Evolutionary conservation across 2,797 vertebrate species (phyloP).

Genomic region (Sciurus vulgaris): DNA sequence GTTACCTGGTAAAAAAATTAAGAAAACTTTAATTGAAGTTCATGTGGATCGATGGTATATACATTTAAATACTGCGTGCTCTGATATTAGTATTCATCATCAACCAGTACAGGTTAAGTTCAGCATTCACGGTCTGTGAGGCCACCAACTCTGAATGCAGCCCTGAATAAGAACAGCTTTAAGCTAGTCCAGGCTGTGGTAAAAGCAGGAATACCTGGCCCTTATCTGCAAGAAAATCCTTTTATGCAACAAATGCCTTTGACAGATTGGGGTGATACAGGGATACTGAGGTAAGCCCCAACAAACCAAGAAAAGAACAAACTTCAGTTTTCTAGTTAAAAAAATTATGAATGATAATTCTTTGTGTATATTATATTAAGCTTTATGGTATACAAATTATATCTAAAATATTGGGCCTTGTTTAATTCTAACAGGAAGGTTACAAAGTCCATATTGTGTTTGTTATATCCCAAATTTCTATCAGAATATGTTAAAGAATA

Average conservation of each 20-base stretch:
- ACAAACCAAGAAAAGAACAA: conserved; percentile 36
- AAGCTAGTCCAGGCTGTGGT: background rate
- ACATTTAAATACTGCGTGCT: conserved; percentile 28
- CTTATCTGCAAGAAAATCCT: background rate
- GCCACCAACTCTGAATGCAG: background rate
- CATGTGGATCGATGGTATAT: background rate
- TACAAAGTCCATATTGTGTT: background rate
- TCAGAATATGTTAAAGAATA: background rate
- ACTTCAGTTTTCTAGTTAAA: background rate
- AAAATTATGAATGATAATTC: background rate
- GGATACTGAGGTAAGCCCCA: background rate
- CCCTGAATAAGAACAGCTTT: background rate
- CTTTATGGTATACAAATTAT: background rate
- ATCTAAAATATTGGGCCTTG: background rate
- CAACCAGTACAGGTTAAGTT: background rate
- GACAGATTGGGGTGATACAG: background rate
- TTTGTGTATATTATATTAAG: background rate
- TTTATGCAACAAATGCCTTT: background rate
- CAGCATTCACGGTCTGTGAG: background rate
- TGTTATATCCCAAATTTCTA: conserved; percentile 25
- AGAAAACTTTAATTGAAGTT: conserved; percentile 25
- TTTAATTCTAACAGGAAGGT: background rate
- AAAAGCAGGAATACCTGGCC: background rate
- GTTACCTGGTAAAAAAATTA: conserved; percentile 91
- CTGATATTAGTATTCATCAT: background rate